Base-by-base conservation (phyloP, 2,113 vertebrate genomes). In the Chrysochloris asiatica region DNA sequence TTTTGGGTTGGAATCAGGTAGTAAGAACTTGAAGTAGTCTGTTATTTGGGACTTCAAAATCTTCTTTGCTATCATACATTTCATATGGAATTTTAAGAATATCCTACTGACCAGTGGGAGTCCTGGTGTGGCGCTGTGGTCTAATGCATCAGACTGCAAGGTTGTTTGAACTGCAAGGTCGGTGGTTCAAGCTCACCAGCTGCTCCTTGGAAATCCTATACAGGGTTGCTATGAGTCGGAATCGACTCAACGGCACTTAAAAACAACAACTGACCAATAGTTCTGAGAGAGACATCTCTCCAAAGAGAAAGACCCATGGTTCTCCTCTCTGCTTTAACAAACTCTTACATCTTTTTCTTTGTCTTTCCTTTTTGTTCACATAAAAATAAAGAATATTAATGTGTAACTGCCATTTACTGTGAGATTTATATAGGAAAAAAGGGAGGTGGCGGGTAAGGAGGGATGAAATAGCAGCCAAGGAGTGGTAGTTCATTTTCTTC, bases 21-120 rank as follows among this genome's bases (percentile, higher is more conserved):
- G 38, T 19, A 50, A 50, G 87, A 48, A 93, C 90, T 88, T 38
- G 80, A 45, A 85, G 61, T 17, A 83, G 72, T 92, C 92, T 96
- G 28, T 95, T 96, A 91, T 92, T 94, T 96, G 89, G 65, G 45
- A 77, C 83, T 92, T 93, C 79, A 94, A 89, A 92, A 95, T 80
- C 22, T 47, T 28, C 78, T 47, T 77, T 76, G 69, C 78, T 90
- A 92, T 73, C 63, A 73, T 92, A 84, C 0, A 0, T 56, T n/a
- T 76, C 52, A 79, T 83, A 86, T 50, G 28, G 73, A 78, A 47
- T 85, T 95, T 97, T 50, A 8, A 84, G 87, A 93, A 43, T 56
- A 91, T 87, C 76, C 33, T 93, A 17, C 83, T 94, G 94, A 89
- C 83, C 91, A 79, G 30, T n/a, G n/a, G n/a, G n/a, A n/a, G n/a